Evolutionary conservation across 2,888 invertebrate genomes (phyloP).

Genomic region (Drosophila demipolita): DNA sequence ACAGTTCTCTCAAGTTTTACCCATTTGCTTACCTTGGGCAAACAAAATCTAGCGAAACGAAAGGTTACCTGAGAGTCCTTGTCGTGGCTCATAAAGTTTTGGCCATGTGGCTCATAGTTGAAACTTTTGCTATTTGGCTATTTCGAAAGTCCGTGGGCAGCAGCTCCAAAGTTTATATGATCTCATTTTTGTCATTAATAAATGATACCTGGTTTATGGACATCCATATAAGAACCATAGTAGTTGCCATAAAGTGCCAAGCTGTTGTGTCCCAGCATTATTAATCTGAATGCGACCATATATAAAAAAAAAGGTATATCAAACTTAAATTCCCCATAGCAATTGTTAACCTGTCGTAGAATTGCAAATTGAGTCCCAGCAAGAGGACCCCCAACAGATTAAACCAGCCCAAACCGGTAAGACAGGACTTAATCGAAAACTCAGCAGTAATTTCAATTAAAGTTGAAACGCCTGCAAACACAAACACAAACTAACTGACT

Average conservation of each 20-base stretch:
- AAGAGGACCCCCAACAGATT: neutral
- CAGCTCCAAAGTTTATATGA: slow-evolving; percentile 45
- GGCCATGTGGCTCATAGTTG: slow-evolving; percentile 30
- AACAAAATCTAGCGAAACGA: slow-evolving; percentile 9
- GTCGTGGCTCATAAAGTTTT: slow-evolving; percentile 35
- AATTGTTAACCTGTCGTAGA: slow-evolving; percentile 21
- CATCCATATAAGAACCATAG: neutral
- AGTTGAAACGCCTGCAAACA: slow-evolving; percentile 61
- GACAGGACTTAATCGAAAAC: slow-evolving; percentile 62
- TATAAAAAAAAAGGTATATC: slow-evolving; percentile 15
- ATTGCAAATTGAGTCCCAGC: slow-evolving; percentile 21
- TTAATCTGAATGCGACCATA: slow-evolving; percentile 2
- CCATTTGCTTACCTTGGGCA: slow-evolving; percentile 28
- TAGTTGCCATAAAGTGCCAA: slow-evolving; percentile 17
- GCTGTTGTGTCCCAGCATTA: slow-evolving; percentile 12
- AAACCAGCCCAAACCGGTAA: slow-evolving; percentile 31
- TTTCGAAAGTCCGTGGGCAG: slow-evolving; percentile 21
- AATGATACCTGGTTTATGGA: slow-evolving; percentile 47
- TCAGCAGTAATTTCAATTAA: slow-evolving; percentile 79
- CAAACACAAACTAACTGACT: slow-evolving; percentile 19
- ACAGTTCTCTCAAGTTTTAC: slow-evolving; percentile 5
- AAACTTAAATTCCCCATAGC: slow-evolving; percentile 21
- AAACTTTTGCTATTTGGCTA: slow-evolving; percentile 63
- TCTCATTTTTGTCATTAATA: slow-evolving; percentile 54
- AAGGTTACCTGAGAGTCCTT: slow-evolving; percentile 16